A percentile compares a stretch with the other conserved stretches of the same genome.
Evolutionary conservation across 2,888 invertebrate species (phyloP).

Genomic region (Chaetoderma sp.): DNA sequence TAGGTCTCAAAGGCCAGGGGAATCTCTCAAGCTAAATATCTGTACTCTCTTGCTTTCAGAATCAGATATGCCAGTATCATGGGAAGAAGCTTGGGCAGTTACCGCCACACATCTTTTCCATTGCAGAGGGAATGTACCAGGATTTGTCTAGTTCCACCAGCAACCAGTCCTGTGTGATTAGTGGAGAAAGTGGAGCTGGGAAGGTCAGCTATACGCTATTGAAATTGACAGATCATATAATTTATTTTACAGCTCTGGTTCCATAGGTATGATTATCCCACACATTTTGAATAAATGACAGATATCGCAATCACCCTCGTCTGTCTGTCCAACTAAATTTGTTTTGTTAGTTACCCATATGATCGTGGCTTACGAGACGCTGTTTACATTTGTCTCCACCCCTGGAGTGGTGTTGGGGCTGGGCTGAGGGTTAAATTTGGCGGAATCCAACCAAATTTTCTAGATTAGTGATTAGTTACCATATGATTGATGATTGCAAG

Average conservation of each 20-base stretch:
- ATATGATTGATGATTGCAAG: too few relatives aligned
- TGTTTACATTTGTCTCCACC: background rate
- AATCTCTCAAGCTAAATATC: too few relatives aligned
- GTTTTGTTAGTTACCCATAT: too few relatives aligned
- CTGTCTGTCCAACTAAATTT: background rate
- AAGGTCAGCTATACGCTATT: conserved; percentile 77
- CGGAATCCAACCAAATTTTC: too few relatives aligned
- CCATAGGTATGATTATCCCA: background rate
- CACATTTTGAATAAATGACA: background rate
- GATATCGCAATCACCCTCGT: background rate
- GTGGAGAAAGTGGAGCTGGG: conserved; percentile 96
- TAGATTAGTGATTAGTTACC: too few relatives aligned
- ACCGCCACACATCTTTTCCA: conserved; percentile 84
- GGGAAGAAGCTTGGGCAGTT: conserved; percentile 83
- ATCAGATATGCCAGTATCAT: conserved; percentile 47
- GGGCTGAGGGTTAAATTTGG: too few relatives aligned
- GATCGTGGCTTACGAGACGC: background rate
- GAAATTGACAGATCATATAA: too few relatives aligned
- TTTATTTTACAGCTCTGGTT: too few relatives aligned
- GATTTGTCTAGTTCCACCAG: conserved; percentile 76
- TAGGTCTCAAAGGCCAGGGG: too few relatives aligned
- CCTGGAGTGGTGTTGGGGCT: too few relatives aligned
- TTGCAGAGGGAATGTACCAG: conserved; percentile 90
- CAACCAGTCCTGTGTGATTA: conserved; percentile 73
- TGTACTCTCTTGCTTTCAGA: too few relatives aligned